Evolutionary conservation across 2,113 vertebrate species (phyloP), one percentile per base, ranked within the genome.

Genomic region (Steatornis caripensis): DNA sequence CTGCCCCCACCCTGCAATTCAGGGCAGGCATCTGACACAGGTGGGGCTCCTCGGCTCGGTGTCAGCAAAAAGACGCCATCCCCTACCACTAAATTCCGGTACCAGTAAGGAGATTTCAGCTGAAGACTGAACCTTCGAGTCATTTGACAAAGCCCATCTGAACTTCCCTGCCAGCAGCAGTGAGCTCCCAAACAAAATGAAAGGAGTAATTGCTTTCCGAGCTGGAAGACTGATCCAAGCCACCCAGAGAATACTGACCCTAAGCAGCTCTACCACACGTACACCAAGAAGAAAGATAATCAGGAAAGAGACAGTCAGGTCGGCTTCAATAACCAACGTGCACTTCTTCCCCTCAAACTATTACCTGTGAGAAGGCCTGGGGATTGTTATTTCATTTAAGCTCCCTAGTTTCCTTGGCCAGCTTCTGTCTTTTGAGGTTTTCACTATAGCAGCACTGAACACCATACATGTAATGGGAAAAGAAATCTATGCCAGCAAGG

Each of bases 131-230:
- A 62, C 37, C 51, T 62, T 39, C 43, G 34, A 62, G 23, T 46
- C 57, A 22, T 39, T 57, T 0, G 0, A 26, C 55, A 74, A 34
- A 19, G 13, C 37, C 55, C 32, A 29, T 7, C 19, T 68, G 65
- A 75, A 29, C 69, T 72, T 51, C 57, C 70, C 48, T 34, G 36
- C 69, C 91, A 57, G 65, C 30, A 85, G 65, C 70, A 76, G 74
- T 10, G 8, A 89, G 37, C 66, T 43, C 81, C 69, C 48, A 61
- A 60, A 74, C 8, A 24, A 81, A 94, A 90, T 79, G 70, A 94
- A 87, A 82, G 81, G 81, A 72, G 78, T 85, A 92, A 96, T 91
- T 96, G 81, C 74, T 89, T 89, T 93, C 81, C 1, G 7, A 79
- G 78, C 88, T 75, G 53, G 19, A 46, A 72, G 24, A n/a, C 32